Conservation (phyloP, 2,113 vertebrate species). For the Solenodon paradoxus region DNA sequence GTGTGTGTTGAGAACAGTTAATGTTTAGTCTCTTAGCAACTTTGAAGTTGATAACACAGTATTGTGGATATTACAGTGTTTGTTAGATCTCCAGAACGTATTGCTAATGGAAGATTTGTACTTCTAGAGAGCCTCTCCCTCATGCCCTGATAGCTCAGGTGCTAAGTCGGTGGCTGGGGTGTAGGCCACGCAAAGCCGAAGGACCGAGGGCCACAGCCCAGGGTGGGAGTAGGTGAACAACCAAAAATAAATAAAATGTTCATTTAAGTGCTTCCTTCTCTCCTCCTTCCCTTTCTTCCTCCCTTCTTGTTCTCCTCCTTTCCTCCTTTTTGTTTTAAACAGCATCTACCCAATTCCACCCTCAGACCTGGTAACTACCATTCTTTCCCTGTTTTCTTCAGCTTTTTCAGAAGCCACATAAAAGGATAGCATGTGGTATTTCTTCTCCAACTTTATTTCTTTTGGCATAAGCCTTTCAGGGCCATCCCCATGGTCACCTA, state of each 20-base stretch:
- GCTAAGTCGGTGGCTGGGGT: too few relatives aligned
- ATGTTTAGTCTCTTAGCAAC: neutral
- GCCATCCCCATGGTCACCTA: neutral
- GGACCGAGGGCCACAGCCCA: too few relatives aligned
- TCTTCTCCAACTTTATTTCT: neutral
- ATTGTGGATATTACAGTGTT: neutral
- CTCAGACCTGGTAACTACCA: neutral
- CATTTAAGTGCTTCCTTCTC: too few relatives aligned
- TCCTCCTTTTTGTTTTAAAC: too few relatives aligned
- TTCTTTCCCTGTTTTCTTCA: neutral
- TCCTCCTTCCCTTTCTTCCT: too few relatives aligned
- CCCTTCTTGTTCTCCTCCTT: too few relatives aligned
- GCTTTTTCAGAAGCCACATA: neutral
- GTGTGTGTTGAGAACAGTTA: neutral
- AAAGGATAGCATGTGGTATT: neutral
- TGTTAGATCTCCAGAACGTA: neutral
- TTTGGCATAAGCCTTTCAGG: neutral
- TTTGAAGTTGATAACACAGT: neutral
- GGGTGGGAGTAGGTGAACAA: too few relatives aligned
- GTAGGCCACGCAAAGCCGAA: too few relatives aligned
- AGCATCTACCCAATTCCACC: neutral
- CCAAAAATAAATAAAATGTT: too few relatives aligned
- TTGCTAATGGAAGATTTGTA: neutral
- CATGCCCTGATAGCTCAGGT: too few relatives aligned
- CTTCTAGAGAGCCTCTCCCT: too few relatives aligned